A percentile compares a stretch with the other conserved stretches of the same genome.
Evolutionary conservation across 2,113 vertebrate genomes (phyloP).

Genomic region (Coreoperca whiteheadi): DNA sequence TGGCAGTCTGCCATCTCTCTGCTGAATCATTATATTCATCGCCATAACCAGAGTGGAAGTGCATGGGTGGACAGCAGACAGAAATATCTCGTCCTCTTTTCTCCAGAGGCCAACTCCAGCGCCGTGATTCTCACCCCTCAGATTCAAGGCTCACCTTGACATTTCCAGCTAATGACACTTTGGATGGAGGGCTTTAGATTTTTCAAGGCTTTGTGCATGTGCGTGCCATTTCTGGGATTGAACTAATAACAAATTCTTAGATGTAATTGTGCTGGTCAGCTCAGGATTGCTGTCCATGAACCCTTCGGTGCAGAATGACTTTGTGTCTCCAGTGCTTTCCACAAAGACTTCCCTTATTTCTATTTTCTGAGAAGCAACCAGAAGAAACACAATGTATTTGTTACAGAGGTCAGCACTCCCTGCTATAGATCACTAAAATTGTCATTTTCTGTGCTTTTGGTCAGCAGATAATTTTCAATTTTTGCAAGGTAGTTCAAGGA

Average conservation of each 20-base stretch:
- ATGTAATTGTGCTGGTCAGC: constrained; percentile 42
- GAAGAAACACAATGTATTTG: neutral
- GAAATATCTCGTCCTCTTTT: constrained; percentile 43
- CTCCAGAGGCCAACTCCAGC: constrained; percentile 45
- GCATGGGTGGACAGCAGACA: constrained; percentile 5
- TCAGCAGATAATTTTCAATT: neutral
- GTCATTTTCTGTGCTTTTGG: neutral
- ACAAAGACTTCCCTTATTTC: neutral
- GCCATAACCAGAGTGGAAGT: constrained; percentile 38
- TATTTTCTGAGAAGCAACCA: neutral
- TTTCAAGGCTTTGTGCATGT: constrained; percentile 23
- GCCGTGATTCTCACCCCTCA: constrained; percentile 40
- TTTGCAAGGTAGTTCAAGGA: no score
- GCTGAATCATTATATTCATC: constrained; percentile 51
- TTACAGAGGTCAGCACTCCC: neutral
- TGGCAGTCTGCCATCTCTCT: constrained; percentile 40
- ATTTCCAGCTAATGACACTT: constrained; percentile 72
- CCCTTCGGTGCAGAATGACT: neutral
- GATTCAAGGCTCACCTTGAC: constrained; percentile 70
- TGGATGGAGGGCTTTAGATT: constrained; percentile 9
- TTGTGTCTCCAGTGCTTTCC: neutral
- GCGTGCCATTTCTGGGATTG: constrained; percentile 43
- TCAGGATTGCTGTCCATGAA: constrained; percentile 14
- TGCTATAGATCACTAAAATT: neutral
- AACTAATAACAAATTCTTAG: constrained; percentile 56